Conservation (phyloP, 1,140 invertebrate species). For the Psilanteris sp. region DNA sequence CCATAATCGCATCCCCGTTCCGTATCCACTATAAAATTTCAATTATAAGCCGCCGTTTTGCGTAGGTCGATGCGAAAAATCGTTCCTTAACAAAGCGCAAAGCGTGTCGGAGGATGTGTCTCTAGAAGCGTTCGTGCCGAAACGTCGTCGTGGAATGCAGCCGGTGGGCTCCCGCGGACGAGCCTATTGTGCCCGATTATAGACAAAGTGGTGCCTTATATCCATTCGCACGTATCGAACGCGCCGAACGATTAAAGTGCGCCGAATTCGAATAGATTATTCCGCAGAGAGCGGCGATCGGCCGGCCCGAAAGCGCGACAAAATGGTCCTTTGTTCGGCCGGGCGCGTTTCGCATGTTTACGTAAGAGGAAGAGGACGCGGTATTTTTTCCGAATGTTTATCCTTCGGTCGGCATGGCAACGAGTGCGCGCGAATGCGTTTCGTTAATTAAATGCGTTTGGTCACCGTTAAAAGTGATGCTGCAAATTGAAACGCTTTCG, state of each 20-base stretch:
- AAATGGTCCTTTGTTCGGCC: slow-evolving; percentile 69
- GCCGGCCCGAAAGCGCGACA: slow-evolving; percentile 65
- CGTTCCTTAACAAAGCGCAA: slow-evolving; percentile 61
- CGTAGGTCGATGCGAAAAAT: slow-evolving; percentile 69
- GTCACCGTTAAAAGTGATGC: too few relatives aligned
- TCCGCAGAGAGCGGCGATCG: slow-evolving; percentile 66
- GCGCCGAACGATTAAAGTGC: slow-evolving; percentile 53
- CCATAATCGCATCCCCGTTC: slow-evolving; percentile 36
- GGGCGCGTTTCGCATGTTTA: too few relatives aligned
- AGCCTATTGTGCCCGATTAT: slow-evolving; percentile 71
- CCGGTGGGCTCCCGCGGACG: slow-evolving; percentile 51
- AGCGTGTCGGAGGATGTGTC: slow-evolving; percentile 56
- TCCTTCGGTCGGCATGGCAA: too few relatives aligned
- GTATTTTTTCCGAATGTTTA: too few relatives aligned
- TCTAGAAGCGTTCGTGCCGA: slow-evolving; percentile 26
- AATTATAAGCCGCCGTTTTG: slow-evolving; percentile 69
- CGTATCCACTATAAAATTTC: slow-evolving; percentile 71
- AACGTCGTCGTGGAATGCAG: slow-evolving; percentile 61
- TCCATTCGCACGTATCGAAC: slow-evolving; percentile 40
- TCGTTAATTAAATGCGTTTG: too few relatives aligned
- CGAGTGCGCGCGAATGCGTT: too few relatives aligned
- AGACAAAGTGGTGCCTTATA: slow-evolving; percentile 66
- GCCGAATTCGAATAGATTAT: slow-evolving; percentile 70
- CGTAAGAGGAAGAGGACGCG: too few relatives aligned
- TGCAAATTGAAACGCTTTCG: too few relatives aligned